phyloP scores from a whole-genome alignment of 1,140 invertebrate genomes.

The Maconellicoccus hirsutus region DNA sequence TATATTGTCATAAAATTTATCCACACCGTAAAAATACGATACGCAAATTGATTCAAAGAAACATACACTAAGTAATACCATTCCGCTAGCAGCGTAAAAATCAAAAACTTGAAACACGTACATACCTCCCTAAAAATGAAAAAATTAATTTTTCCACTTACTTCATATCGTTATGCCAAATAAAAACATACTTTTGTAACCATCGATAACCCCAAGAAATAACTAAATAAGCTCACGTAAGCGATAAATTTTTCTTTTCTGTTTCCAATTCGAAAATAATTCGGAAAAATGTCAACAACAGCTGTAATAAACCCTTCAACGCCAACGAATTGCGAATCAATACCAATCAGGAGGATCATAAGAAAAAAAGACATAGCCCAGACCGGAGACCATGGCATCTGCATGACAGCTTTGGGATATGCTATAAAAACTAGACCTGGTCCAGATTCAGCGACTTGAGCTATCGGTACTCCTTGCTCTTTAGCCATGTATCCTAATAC shows the following conservation, averaged over 20 bases:
- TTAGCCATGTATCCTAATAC: conserved; percentile 64
- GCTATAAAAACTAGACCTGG: conserved; percentile 55
- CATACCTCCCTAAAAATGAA: conserved; percentile 77
- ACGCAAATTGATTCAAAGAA: conserved; percentile 53
- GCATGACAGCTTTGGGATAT: conserved; percentile 51
- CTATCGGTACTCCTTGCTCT: conserved; percentile 48
- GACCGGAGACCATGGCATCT: conserved; percentile 46
- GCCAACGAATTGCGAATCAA: conserved; percentile 56
- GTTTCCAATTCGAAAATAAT: conserved; percentile 38
- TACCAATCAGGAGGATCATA: conserved; percentile 59
- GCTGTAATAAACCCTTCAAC: conserved; percentile 51
- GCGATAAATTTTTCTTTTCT: conserved; percentile 47
- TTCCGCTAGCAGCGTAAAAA: conserved; percentile 71
- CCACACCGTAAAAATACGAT: conserved; percentile 51
- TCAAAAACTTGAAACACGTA: conserved; percentile 83
- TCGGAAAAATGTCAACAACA: conserved; percentile 48
- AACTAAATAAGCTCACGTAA: conserved; percentile 47
- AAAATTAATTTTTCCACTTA: too few species aligned
- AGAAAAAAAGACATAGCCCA: conserved; percentile 52
- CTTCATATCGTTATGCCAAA: too few species aligned
- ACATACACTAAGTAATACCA: conserved; percentile 52
- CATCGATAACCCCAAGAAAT: conserved; percentile 53
- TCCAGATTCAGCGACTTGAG: conserved; percentile 40
- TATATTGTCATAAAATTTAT: conserved; percentile 47
- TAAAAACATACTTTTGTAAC: conserved; percentile 48